A percentile compares a stretch with the other conserved stretches of the same genome.
These are phyloP conservation scores for Hipparchia sbordonii DNA, from an alignment of 2,888 invertebrate genomes.

Conservation along the genomic window DNA sequence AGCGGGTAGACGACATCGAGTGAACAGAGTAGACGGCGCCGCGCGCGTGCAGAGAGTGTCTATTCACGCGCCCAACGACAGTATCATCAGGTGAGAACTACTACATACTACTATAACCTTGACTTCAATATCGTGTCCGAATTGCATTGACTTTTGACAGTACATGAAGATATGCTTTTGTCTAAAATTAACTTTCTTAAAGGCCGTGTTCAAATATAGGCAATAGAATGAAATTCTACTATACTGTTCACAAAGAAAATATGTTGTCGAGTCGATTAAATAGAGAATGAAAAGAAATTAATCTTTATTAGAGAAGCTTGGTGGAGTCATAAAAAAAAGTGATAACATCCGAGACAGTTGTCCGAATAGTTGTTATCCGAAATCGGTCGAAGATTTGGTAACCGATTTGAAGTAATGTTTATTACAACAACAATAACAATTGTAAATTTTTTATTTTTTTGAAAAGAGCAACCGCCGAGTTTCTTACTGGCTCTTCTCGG, in stretches of 20 bases:
- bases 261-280: not conserved
- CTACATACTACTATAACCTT: not conserved
- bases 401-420: too few species aligned
- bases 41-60: conserved; percentile 82
- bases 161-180: conserved; percentile 25
- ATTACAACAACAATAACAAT: too few species aligned
- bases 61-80: conserved; percentile 87
- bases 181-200: conserved; percentile 21
- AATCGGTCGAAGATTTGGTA: not conserved
- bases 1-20: conserved; percentile 89
- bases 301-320: too few species aligned
- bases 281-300: not conserved
- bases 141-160: conserved; percentile 45
- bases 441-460: too few species aligned
- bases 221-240: too few species aligned
- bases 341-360: too few species aligned
- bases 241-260: too few species aligned
- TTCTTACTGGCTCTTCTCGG: too few species aligned
- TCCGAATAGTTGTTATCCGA: too few species aligned
- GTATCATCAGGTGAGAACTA: conserved; percentile 83
- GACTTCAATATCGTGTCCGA: conserved; percentile 21
- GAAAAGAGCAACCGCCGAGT: too few species aligned
- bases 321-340: too few species aligned
- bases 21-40: conserved; percentile 82
- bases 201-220: conserved; percentile 5